A percentile compares a stretch with the other conserved stretches of the same genome.
Conservation (phyloP, 2,113 vertebrate genomes). For the Gallinago media region DNA sequence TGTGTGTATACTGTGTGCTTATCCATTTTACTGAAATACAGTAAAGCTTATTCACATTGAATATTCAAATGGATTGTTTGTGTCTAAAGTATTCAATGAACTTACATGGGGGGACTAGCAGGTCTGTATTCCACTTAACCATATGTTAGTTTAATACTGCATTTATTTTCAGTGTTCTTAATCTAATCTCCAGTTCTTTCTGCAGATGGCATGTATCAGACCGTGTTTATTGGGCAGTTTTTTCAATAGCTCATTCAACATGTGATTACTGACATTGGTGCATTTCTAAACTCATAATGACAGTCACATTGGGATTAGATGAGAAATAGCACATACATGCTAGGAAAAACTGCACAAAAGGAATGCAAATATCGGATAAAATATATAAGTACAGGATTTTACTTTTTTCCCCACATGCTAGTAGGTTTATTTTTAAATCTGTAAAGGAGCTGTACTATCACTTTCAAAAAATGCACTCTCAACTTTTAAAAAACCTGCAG, state of each 20-base stretch:
- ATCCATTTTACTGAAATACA: neutral
- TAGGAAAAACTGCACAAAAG: neutral
- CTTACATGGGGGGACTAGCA: neutral
- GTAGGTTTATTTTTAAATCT: neutral
- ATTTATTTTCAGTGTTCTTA: neutral
- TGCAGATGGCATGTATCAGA: neutral
- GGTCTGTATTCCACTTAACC: neutral
- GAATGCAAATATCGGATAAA: neutral
- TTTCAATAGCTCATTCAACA: slow-evolving; percentile 12
- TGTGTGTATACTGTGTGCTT: neutral
- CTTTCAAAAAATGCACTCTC: neutral
- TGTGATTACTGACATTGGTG: slow-evolving; percentile 13
- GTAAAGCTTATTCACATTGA: neutral
- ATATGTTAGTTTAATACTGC: neutral
- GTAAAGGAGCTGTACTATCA: neutral
- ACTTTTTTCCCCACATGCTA: neutral
- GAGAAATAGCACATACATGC: slow-evolving; percentile 1
- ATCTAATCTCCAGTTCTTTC: neutral
- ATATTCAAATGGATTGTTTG: neutral
- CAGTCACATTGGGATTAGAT: slow-evolving; percentile 58
- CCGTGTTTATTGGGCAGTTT: neutral
- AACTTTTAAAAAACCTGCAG: neutral
- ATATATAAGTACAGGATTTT: neutral
- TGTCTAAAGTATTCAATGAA: neutral
- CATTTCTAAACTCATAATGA: slow-evolving; percentile 45